Evolutionary conservation across 2,797 vertebrate genomes (phyloP), one percentile per base, ranked within the genome.

Genomic region (Urophycis tenuis): DNA sequence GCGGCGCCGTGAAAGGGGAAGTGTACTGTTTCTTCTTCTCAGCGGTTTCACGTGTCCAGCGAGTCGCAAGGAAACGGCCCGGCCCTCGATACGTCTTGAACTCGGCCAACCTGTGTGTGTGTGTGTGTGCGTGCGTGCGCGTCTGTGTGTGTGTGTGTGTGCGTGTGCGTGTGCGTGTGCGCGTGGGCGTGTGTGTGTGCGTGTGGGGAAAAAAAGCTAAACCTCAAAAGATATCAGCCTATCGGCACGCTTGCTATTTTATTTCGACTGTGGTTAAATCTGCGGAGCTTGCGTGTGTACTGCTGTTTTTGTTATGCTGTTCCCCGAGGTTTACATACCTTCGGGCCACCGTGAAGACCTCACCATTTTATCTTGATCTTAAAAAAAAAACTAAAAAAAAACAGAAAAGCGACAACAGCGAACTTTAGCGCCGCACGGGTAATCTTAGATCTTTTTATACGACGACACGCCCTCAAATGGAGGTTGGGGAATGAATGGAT

Each of bases 401-500:
- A 11, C 12, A 67, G 60, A 12, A 11, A 29, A 11, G 15, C 9
- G 29, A 64, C n/a, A n/a, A n/a, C n/a, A n/a, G n/a, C n/a, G n/a
- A n/a, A 67, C 60, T 67, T 14, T n/a, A 67, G 25, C n/a, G 60
- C 60, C 12, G 9, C 29, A 3, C 60, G 29, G 60, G 53, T 67
- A 67, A 67, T 1, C 60, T 29, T 29, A 29, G 53, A 60, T 60
- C 19, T 60, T 29, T 49, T 29, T 29, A 29, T 30, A 67, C 8
- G 45, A 49, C 22, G 45, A 49, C 17, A 49, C 45, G 3, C 17
- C 17, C 22, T 49, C 9, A 29, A 31, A 70, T 17, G 67, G 25
- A 35, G 73, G 74, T 79, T 69, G 75, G 3, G 78, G 19, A 49
- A 22, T 31, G 76, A 88, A 82, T 81, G 39, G 60, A 75, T 78